Percentiles rank a stretch among this genome's conserved stretches.
phyloP scores from a whole-genome alignment of 2,113 vertebrate genomes.

The Cathartes aura region DNA sequence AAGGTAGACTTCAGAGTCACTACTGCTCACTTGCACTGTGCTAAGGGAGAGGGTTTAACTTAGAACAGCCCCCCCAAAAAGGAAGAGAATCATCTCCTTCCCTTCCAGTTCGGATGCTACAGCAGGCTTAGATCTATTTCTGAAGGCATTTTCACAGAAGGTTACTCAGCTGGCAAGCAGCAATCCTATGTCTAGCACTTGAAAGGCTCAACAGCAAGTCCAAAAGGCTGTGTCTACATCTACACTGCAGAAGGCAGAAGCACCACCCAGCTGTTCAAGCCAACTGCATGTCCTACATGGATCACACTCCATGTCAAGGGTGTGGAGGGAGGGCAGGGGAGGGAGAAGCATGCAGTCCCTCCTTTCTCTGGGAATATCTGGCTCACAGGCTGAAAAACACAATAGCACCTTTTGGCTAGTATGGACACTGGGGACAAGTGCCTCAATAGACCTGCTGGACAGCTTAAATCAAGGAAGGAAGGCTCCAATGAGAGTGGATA shows the following conservation, averaged over 20 bases:
- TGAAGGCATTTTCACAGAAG: not conserved
- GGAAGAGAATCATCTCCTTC: not conserved
- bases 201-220: not conserved
- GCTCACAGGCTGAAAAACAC: not conserved
- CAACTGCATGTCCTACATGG: not conserved
- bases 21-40: not conserved
- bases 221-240: not conserved
- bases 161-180: not conserved
- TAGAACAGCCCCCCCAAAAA: not conserved
- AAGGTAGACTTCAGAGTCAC: not conserved
- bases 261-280: not conserved
- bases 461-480: not conserved
- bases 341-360: not conserved
- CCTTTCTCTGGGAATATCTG: not conserved
- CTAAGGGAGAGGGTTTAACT: not conserved
- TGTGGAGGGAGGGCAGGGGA: not conserved
- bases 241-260: not conserved
- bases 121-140: not conserved
- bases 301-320: not conserved
- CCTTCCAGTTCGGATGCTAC: not conserved
- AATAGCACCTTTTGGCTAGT: not conserved
- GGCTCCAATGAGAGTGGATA: not conserved
- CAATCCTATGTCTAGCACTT: not conserved
- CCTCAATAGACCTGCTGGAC: not conserved
- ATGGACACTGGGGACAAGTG: not conserved